Evolutionary conservation across 2,797 vertebrate genomes (phyloP).

Genomic region (Thunnus albacares): DNA sequence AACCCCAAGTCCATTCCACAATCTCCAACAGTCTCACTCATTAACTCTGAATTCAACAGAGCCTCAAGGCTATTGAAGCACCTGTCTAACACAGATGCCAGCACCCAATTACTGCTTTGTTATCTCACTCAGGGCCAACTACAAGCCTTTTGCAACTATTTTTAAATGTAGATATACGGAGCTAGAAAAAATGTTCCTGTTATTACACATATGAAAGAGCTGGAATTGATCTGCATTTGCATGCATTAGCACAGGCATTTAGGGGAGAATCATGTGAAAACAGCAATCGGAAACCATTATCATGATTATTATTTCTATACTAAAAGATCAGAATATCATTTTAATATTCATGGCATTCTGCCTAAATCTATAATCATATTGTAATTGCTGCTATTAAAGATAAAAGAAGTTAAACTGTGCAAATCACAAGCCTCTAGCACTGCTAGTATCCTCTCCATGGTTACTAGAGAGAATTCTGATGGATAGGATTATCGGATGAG

Average conservation of each 20-base stretch:
- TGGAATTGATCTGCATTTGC: background rate
- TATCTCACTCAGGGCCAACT: conserved; percentile 1
- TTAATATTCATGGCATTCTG: too few species aligned
- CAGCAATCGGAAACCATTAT: background rate
- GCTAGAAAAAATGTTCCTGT: background rate
- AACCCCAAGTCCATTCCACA: conserved; percentile 15
- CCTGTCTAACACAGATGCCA: conserved; percentile 20
- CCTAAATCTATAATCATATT: too few species aligned
- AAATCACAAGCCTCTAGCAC: too few species aligned
- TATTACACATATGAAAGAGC: background rate
- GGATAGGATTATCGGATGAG: background rate
- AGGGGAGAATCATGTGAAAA: background rate
- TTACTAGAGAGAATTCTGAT: background rate
- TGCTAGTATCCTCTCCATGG: background rate
- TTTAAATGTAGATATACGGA: background rate
- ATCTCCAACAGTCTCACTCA: conserved; percentile 27
- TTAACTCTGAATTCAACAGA: conserved; percentile 24
- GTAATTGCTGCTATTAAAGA: too few species aligned
- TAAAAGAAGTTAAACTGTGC: too few species aligned
- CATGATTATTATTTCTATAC: background rate
- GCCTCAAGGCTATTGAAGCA: conserved; percentile 35
- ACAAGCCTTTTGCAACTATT: background rate
- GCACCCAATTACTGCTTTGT: conserved; percentile 34
- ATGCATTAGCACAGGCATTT: background rate
- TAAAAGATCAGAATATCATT: too few species aligned